Evolutionary conservation across 2,113 vertebrate species (phyloP), one percentile per base, ranked within the genome.

Genomic region (Perca flavescens): DNA sequence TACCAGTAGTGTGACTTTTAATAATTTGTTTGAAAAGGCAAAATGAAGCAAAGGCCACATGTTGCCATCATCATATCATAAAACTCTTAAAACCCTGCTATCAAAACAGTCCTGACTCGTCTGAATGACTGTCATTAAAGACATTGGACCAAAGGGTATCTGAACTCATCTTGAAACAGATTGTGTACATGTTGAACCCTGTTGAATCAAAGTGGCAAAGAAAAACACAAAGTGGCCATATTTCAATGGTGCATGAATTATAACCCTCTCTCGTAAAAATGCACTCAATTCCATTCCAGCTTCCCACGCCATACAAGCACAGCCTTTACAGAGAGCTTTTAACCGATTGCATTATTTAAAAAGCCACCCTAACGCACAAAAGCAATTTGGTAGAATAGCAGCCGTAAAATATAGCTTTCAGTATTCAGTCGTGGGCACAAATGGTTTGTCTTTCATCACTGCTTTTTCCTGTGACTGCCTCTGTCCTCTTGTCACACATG

Each of bases 291-390:
- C 78, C 86, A 77, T 90, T 85, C 79, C 84, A 64, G 85, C 92
- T 91, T 90, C 91, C 91, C 84, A 93, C 88, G 75, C 91, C 67
- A 87, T 78, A 81, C 87, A 79, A 88, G 89, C 92, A 69, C 31
- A 91, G 88, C 91, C 88, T 94, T 94, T 91, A 92, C 86, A 43
- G 84, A 90, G 93, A 90, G 94, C 94, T 94, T 94, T 95, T 95
- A 93, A 94, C 92, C 87, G 90, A 94, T 92, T 91, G 93, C 91
- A 94, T 94, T 94, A 92, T 95, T 95, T 94, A 94, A 96, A 95
- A 94, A 94, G 89, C 90, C 91, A 90, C 89, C 89, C 81, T 77
- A 54, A 90, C 73, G 82, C 92, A 93, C 93, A 94, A 94, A 95
- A 92, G 93, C 94, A 94, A 95, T 95, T 95, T 95, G 88, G 86